phyloP scores from a whole-genome alignment of 2,113 vertebrate genomes.

The Laticauda colubrina region DNA sequence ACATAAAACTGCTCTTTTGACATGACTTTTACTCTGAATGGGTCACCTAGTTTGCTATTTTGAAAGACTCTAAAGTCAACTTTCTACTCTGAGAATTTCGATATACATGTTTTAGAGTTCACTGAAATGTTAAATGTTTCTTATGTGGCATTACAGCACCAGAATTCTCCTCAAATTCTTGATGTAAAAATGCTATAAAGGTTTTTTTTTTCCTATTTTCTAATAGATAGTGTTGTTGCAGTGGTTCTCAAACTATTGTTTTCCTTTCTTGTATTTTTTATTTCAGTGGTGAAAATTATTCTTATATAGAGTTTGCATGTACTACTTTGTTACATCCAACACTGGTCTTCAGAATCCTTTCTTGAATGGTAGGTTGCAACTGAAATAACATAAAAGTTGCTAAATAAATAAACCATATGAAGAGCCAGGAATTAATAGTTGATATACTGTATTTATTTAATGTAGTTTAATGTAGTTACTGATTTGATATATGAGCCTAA shows the following conservation, averaged over 20 bases:
- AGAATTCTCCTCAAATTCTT: background rate
- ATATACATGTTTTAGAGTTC: background rate
- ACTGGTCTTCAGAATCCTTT: background rate
- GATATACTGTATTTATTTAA: background rate
- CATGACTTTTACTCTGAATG: background rate
- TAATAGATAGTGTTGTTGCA: background rate
- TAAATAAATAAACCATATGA: background rate
- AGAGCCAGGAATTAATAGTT: background rate
- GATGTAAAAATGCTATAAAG: background rate
- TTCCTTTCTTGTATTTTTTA: background rate
- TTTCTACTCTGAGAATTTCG: background rate
- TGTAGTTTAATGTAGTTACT: background rate
- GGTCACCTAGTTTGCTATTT: background rate
- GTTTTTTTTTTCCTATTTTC: background rate
- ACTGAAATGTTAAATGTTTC: background rate
- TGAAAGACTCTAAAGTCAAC: background rate
- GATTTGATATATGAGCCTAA: background rate
- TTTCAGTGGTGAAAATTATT: background rate
- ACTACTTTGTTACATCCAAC: slow-evolving; percentile 3
- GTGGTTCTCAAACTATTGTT: background rate
- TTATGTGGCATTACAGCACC: background rate
- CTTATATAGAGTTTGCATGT: background rate
- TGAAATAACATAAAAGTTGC: background rate
- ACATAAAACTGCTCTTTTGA: background rate
- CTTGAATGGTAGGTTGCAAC: slow-evolving; percentile 14